These are phyloP conservation scores for Caerostris extrusa DNA, from an alignment of 1,140 invertebrate species.

Conservation along the genomic window DNA sequence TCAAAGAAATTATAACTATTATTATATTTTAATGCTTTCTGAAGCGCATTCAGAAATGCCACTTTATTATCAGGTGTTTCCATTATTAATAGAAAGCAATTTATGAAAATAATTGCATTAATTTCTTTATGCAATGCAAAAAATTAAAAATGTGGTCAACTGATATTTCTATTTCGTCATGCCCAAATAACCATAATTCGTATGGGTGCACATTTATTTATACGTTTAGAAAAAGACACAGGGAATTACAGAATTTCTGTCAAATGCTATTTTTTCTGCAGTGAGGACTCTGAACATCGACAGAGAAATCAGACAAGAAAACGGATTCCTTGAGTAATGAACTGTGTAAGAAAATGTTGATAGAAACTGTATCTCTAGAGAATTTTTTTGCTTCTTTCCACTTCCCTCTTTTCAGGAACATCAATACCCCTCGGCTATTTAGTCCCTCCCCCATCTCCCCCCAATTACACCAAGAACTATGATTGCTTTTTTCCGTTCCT, in stretches of 20 bases:
- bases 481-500: conserved; percentile 30
- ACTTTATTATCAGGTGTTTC: too few species aligned
- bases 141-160: too few species aligned
- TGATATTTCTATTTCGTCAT: too few species aligned
- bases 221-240: not conserved
- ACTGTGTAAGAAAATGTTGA: conserved; percentile 67
- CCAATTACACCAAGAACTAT: conserved; percentile 63
- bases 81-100: too few species aligned
- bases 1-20: too few species aligned
- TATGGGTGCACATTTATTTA: not conserved
- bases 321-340: conserved; percentile 46
- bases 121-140: too few species aligned
- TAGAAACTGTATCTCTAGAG: conserved; percentile 1
- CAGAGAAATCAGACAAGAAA: conserved; percentile 11
- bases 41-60: too few species aligned
- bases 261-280: not conserved
- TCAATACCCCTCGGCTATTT: conserved; percentile 40
- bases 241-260: conserved; percentile 25
- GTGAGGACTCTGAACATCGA: not conserved
- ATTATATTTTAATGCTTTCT: too few species aligned
- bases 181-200: too few species aligned
- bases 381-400: not conserved
- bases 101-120: too few species aligned
- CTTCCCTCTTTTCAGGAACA: not conserved
- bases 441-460: not conserved